Base-by-base conservation (phyloP, 2,797 vertebrate species). In the Parauchenoglanis ngamensis region DNA sequence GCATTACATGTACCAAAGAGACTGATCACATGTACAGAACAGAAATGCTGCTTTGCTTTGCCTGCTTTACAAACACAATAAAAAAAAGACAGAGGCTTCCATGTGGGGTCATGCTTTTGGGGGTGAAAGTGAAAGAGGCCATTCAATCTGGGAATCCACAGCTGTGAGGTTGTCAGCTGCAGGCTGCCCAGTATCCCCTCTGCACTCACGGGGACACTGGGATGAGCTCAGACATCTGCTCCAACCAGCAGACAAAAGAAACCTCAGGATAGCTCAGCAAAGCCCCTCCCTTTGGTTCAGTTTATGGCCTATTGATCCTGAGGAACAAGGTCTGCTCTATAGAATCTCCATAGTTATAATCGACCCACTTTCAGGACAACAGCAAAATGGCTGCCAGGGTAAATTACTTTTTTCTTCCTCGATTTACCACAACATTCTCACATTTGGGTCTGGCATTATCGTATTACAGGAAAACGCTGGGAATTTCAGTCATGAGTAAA, bases 181-280 rank as follows among this genome's bases (percentile, higher is more conserved):
- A 90, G 76, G 31, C 44, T 70, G 91, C 90, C 92, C 91, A 88
- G 90, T 89, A 89, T 88, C 92, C 84, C 57, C 88, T 80, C 54
- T 57, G 85, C 78, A 87, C 75, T 83, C 78, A 54, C 44, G 73
- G 81, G 59, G 77, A 85, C 81, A 85, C 85, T 87, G 88, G 91
- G 91, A 94, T 92, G 92, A 92, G 80, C 40, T 80, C 77, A 88
- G 94, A 93, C 94, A 94, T 94, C 93, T 94, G 94, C 92, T 91
- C 87, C 46, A 88, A 82, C 85, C 52, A 87, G 84, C 59, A 90
- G 86, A 92, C 91, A 91, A 91, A 91, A 72, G 84, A 85, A 85
- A 61, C 54, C 77, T 88, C 70, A 87, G 85, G 73, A 75, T 7
- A 87, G 59, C 84, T 61, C 44, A 10, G 68, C 61, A 75, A 52